Base-by-base conservation (phyloP, 1,140 invertebrate genomes). In the Drepana arcuata region DNA sequence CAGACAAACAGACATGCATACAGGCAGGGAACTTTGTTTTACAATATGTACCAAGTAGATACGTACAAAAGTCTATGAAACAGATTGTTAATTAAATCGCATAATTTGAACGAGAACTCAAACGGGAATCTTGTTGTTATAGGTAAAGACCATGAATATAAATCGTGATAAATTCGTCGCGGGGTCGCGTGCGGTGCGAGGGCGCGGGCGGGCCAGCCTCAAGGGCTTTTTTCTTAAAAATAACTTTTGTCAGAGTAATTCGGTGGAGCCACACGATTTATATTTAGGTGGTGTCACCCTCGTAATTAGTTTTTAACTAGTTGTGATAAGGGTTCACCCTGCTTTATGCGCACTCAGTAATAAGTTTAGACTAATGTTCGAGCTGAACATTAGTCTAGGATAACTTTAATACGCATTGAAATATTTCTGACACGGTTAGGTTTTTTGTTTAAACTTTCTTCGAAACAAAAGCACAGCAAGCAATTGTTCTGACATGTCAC, bases 121-220 rank as follows among this genome's bases (percentile, higher is more conserved):
- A 71, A 80, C 63, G 63, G 34, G 61, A 59, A 61, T 68, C 65
- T 68, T 72, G 71, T 78, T 82, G 78, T 77, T 81, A 77, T 78
- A n/a, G n/a, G n/a, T n/a, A n/a, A n/a, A n/a, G n/a, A 73, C 74
- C 67, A 84, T 83, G 80, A 83, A 84, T 84, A 84, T 83, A 84
- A 84, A 84, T 83, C 72, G 79, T 83, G 73, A 83, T 84, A 81
- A 84, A 84, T 84, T 84, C 80, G 65, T 58, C 57, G 47, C 55
- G 53, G 48, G 41, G 49, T 32, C 47, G 41, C 41, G 61, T 34
- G 38, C 55, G 35, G 39, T 48, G 59, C 41, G 36, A 31, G 58
- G 47, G 51, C 62, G 60, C 44, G 33, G 57, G 46, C 34, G 47
- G 37, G 31, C 28, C 51, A 55, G 67, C 75, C 78, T 75, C 69